Percentiles rank a stretch among this genome's conserved stretches.
Evolutionary conservation across 2,888 invertebrate genomes (phyloP).

Genomic region (Pollenia labialis): DNA sequence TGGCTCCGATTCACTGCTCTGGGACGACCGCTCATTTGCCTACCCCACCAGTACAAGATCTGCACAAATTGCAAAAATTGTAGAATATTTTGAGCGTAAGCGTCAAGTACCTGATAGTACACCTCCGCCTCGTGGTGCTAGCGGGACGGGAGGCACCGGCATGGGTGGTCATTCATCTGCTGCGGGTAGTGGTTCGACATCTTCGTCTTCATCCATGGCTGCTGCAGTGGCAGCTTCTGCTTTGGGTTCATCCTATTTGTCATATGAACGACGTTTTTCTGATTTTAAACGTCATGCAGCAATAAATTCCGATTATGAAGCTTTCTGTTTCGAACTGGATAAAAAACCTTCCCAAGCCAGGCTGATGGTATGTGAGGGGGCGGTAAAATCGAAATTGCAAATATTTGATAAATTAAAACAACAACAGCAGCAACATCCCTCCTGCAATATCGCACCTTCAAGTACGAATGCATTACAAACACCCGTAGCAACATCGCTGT

Average conservation of each 20-base stretch:
- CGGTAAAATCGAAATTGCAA: constrained; percentile 93
- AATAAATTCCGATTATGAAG: constrained; percentile 81
- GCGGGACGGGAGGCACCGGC: constrained; percentile 72
- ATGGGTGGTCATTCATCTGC: constrained; percentile 74
- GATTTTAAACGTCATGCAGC: constrained; percentile 81
- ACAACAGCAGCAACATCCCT: constrained; percentile 76
- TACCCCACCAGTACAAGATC: constrained; percentile 85
- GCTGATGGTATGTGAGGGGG: constrained; percentile 93
- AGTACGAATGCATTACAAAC: constrained; percentile 68
- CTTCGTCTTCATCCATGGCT: constrained; percentile 77
- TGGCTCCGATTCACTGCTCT: constrained; percentile 89
- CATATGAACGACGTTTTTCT: constrained; percentile 81
- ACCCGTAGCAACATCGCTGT: constrained; percentile 28
- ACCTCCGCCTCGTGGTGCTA: constrained; percentile 75
- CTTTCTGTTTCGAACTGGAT: constrained; percentile 83
- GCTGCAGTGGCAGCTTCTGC: constrained; percentile 83
- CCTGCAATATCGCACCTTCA: constrained; percentile 62
- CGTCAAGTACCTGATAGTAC: constrained; percentile 85
- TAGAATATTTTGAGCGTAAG: constrained; percentile 94
- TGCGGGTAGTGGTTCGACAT: constrained; percentile 76
- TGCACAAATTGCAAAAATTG: constrained; percentile 91
- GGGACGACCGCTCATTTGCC: constrained; percentile 88
- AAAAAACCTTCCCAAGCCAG: constrained; percentile 86
- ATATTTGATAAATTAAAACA: constrained; percentile 91
- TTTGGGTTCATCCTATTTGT: constrained; percentile 80